Base-by-base conservation (phyloP, 2,113 vertebrate genomes). In the Seriola rivoliana region DNA sequence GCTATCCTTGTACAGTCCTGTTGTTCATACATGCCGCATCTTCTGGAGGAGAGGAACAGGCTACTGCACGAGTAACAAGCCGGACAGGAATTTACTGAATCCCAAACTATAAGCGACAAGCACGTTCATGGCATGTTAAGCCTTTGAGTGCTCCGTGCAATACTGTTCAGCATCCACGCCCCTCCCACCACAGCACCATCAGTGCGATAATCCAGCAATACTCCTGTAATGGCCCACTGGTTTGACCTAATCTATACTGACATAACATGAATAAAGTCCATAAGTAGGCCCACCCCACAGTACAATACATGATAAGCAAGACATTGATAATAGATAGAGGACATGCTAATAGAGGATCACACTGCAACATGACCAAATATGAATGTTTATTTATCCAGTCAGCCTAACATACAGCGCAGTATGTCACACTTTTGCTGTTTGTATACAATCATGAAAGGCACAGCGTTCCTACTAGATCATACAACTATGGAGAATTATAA, bases 181-280 rank as follows among this genome's bases (percentile, higher is more conserved):
- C 65, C 13, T 25, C 55, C 46, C 80, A 59, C 2, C 4, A 23
- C n/a, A 1, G 54, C 75, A 80, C 52, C 75, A 80, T 84, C 70
- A 76, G 63, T 79, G 79, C 72, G 76, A 91, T 89, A 89, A 90
- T 85, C 88, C 82, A 86, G 72, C 57, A 42, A 81, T 87, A 81
- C 70, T 84, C 40, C 65, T 58, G 54, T 72, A 89, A 90, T 80
- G 83, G 80, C 46, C 59, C 50, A 71, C 58, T 75, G 65, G 54
- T 82, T 58, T 88, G 81, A 77, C 57, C 58, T 83, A 84, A 89
- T 88, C 55, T 80, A 78, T 65, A 67, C 65, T 69, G 86, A 88
- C 88, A 89, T 40, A 60, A 82, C 84, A 84, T 86, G 75, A 82
- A 67, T 85, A 55, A 72, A 71, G 82, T 71, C 83, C 81, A 79